These are phyloP conservation scores for Limenitis camilla DNA, from an alignment of 2,888 invertebrate species.

Conservation along the genomic window DNA sequence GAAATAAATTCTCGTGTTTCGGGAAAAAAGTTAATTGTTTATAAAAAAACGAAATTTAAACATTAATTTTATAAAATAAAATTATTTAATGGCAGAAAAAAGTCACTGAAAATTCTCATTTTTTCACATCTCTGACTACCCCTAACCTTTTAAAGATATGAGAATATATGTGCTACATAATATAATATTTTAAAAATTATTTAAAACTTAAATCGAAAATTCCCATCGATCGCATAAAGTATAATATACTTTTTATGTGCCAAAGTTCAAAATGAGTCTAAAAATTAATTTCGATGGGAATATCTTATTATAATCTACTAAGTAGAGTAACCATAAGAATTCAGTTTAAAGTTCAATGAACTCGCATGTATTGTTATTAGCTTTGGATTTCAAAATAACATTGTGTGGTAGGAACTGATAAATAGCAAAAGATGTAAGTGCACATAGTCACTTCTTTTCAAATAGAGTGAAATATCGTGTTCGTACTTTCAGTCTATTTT, in stretches of 20 bases:
- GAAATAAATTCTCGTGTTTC: too few relatives aligned
- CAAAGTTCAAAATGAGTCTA: slow-evolving; percentile 43
- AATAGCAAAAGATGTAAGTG: slow-evolving; percentile 6
- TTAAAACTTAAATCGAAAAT: neutral
- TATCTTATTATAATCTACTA: slow-evolving; percentile 9
- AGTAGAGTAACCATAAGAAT: slow-evolving; percentile 11
- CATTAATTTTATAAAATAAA: too few relatives aligned
- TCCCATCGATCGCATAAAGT: slow-evolving; percentile 7
- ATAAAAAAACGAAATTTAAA: too few relatives aligned
- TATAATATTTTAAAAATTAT: neutral
- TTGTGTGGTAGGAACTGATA: slow-evolving; percentile 13
- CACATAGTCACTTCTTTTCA: slow-evolving; percentile 16
- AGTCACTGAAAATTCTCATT: too few relatives aligned
- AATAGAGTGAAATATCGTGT: slow-evolving; percentile 48
- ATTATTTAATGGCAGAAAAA: too few relatives aligned
- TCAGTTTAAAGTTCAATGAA: slow-evolving; percentile 9
- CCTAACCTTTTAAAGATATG: too few relatives aligned
- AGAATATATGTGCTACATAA: neutral
- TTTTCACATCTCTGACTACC: too few relatives aligned
- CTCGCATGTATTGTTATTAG: slow-evolving; percentile 10
- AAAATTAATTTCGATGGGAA: slow-evolving; percentile 13
- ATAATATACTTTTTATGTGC: slow-evolving; percentile 36
- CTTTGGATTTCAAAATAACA: slow-evolving; percentile 1
- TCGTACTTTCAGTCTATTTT: slow-evolving; percentile 47
- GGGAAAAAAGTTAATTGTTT: too few relatives aligned